Percentiles rank a stretch among this genome's conserved stretches.
Evolutionary conservation across 2,113 vertebrate genomes (phyloP).

Genomic region (Ascaphus truei): DNA sequence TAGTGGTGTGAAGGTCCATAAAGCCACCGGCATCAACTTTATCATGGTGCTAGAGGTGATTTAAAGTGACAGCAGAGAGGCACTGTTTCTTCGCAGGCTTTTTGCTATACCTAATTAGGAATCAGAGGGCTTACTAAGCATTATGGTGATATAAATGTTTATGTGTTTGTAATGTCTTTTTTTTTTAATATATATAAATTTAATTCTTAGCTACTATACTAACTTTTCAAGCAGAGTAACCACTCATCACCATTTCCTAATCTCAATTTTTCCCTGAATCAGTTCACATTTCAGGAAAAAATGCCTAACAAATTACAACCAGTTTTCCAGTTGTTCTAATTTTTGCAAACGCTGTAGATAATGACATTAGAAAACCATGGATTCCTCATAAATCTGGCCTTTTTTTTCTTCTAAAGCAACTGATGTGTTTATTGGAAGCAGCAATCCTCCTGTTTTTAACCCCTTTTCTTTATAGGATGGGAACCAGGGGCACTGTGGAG

Average conservation of each 20-base stretch:
- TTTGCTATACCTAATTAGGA: slow-evolving; percentile 20
- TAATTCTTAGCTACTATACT: not conserved
- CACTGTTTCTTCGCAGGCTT: not conserved
- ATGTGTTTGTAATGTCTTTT: too few relatives aligned
- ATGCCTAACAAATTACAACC: too few relatives aligned
- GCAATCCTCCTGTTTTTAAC: too few relatives aligned
- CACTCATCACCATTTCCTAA: not conserved
- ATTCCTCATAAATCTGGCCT: not conserved
- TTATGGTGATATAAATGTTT: not conserved
- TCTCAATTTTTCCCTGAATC: not conserved
- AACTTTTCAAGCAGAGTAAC: not conserved
- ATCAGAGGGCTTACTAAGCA: not conserved
- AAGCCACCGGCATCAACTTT: not conserved
- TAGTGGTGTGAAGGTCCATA: slow-evolving; percentile 25
- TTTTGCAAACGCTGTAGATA: not conserved
- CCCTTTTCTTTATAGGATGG: too few relatives aligned
- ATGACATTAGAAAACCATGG: too few relatives aligned
- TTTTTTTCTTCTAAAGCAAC: not conserved
- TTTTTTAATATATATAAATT: not conserved
- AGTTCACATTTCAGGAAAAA: not conserved
- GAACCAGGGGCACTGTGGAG: too few relatives aligned
- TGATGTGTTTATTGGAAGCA: not conserved
- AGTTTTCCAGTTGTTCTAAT: not conserved
- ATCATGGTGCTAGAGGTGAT: not conserved
- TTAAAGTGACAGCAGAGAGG: slow-evolving; percentile 2